Evolutionary conservation across 2,888 invertebrate genomes (phyloP), one percentile per base, ranked within the genome.

Genomic region (Acrocera orbiculus): DNA sequence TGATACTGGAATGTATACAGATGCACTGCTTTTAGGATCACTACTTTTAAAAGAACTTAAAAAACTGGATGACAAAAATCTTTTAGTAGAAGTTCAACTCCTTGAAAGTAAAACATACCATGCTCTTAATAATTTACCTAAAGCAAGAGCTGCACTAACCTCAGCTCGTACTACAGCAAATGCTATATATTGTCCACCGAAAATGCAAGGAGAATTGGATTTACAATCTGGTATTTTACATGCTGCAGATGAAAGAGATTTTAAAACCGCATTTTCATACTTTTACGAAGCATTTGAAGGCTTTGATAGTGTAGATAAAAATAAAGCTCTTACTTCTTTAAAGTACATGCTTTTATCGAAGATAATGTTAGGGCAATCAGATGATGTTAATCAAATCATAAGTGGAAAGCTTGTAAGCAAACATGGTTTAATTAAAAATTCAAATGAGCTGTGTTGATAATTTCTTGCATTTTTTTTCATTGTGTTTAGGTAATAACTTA

Each of bases 221-320:
- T 66, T 95, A 44, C 95, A 96, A 56, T 95, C 96, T 5, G 95
- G 95, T 47, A 92, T 99, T 46, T 65, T 99, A 36, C 98, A 99
- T 63, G 98, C 98, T 8, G 96, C 96, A n/a, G 98, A 98, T 56
- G 98, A 98, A 61, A 79, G 87, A 48, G 98, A 99, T 56, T 99
- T 98, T 61, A 98, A 99, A 70, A 99, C 98, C 37, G 96, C 95
- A 28, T 99, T 92, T 64, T 98, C 96, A 35, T 98, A 98, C 57
- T 98, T 98, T 58, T 98, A 96, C 60, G 98, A 98, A 67, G 95
- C 95, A 10, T 98, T 96, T 61, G 98, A 98, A 66, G 92, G 95
- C 46, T 95, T 89, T 59, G 95, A 95, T 61, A 92, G 90, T 44
- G 83, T 92, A 4, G 90, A 92, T 48, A 80, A 77, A 50, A 73